These are phyloP conservation scores for Ceuthmochares aereus DNA, from an alignment of 2,113 vertebrate species.

Conservation along the genomic window DNA sequence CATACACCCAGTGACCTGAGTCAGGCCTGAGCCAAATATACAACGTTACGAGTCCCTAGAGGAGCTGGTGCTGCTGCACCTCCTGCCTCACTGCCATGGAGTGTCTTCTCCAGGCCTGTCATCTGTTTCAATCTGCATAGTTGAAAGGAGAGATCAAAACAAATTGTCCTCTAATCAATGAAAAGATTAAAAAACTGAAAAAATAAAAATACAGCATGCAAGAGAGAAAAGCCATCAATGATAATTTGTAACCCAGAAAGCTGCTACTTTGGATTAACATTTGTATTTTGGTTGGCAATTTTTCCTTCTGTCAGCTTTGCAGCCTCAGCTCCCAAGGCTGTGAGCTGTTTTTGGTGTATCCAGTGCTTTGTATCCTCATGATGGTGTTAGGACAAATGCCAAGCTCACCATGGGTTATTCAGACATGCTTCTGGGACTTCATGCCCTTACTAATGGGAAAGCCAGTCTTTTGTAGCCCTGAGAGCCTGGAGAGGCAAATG, in stretches of 20 bases:
- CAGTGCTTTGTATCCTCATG: accelerated
- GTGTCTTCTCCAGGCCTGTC: not conserved
- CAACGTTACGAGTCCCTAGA: not conserved
- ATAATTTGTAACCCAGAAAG: not conserved
- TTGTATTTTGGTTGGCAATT: not conserved
- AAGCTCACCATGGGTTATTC: not conserved
- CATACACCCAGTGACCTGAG: not conserved
- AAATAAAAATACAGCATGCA: not conserved
- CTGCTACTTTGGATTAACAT: not conserved
- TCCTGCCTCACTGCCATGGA: not conserved
- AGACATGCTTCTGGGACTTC: not conserved
- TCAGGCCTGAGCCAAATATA: not conserved
- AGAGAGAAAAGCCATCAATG: not conserved
- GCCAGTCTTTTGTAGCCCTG: not conserved
- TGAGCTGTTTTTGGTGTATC: not conserved
- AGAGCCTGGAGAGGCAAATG: not conserved
- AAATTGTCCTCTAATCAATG: not conserved
- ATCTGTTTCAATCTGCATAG: not conserved
- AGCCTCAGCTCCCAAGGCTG: not conserved
- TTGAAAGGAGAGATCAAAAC: not conserved
- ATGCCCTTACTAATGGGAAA: not conserved
- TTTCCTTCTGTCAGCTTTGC: not conserved
- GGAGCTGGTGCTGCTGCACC: not conserved
- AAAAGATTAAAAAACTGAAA: not conserved
- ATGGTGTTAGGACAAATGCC: not conserved